Evolutionary conservation across 2,888 invertebrate species (phyloP), one percentile per base, ranked within the genome.

Genomic region (Drosophila gaucha): DNA sequence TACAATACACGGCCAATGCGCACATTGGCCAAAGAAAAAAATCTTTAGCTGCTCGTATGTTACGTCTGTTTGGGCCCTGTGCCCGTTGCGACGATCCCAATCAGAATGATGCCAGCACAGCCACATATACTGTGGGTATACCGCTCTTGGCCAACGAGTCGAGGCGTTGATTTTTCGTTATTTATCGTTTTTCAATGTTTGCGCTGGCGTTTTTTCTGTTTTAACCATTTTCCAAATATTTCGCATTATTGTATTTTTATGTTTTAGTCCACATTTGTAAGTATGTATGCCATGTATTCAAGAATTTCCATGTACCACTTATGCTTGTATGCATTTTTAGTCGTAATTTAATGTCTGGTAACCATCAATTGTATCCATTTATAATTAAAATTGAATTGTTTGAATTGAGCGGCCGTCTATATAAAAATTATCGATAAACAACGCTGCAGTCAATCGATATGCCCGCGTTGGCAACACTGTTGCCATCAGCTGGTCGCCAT

Each of bases 351-450:
- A 14, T 54, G 18, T 18, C 22, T 6, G 30, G n/a, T 44, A n/a
- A 14, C 10, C 10, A 10, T 14, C 6, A 14, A 31, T 31, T 56
- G 26, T 52, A 41, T 20, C 35, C 28, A 30, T 18, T 28, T 35
- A 46, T 28, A 24, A 44, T 24, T 97, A 99, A 38, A 55, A 99
- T 98, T 35, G 97, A 98, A n/a, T 31, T 43, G 20, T 41, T 55
- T 39, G 6, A 50, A 31, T 49, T 12, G 9, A 1, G 35, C 67
- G 41, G 30, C 3, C 1, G 1, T 5, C 2, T 3, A 3, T 14
- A 5, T 0, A 6, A 2, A n/a, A 38, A 8, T 3, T 33, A 51
- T 64, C 65, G 44, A 52, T 44, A n/a, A 8, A n/a, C 18, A 36
- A 3, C 5, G 4, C 3, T 28, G 26, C 9, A 28, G 16, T 6